A percentile compares a stretch with the other conserved stretches of the same genome.
These are phyloP conservation scores for Leptoteleia sp. DNA, from an alignment of 1,140 invertebrate genomes.

Conservation along the genomic window DNA sequence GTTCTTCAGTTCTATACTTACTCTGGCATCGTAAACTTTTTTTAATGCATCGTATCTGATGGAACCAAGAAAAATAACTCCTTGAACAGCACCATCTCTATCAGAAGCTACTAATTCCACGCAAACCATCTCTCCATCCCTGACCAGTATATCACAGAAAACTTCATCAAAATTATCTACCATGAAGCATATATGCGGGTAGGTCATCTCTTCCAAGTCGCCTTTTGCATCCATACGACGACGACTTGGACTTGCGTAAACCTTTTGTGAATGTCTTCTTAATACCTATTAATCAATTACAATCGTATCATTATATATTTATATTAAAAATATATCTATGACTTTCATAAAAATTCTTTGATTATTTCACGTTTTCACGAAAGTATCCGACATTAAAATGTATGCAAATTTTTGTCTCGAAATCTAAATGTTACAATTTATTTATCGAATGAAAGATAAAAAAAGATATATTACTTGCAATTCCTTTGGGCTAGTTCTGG, in stretches of 20 bases:
- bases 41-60: constrained; percentile 98
- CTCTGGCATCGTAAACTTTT: constrained; percentile 97
- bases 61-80: constrained; percentile 97
- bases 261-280: constrained; percentile 95
- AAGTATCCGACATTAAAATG: no score
- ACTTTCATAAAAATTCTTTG: no score
- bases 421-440: no score
- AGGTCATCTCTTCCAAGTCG: constrained; percentile 98
- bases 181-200: constrained; percentile 99
- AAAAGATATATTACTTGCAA: constrained; percentile 86
- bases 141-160: constrained; percentile 96
- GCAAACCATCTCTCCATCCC: constrained; percentile 99
- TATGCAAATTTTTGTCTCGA: no score
- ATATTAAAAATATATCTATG: no score
- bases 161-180: constrained; percentile 99
- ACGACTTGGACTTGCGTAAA: constrained; percentile 97
- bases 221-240: constrained; percentile 99
- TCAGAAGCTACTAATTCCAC: constrained; percentile 97
- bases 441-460: no score
- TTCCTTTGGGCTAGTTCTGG: constrained; percentile 97
- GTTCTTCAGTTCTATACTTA: constrained; percentile 83
- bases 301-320: no score
- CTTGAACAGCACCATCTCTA: constrained; percentile 89
- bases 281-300: constrained; percentile 83
- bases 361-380: no score